Base-by-base conservation (phyloP, 2,113 vertebrate species). In the Orthonyx spaldingii region DNA sequence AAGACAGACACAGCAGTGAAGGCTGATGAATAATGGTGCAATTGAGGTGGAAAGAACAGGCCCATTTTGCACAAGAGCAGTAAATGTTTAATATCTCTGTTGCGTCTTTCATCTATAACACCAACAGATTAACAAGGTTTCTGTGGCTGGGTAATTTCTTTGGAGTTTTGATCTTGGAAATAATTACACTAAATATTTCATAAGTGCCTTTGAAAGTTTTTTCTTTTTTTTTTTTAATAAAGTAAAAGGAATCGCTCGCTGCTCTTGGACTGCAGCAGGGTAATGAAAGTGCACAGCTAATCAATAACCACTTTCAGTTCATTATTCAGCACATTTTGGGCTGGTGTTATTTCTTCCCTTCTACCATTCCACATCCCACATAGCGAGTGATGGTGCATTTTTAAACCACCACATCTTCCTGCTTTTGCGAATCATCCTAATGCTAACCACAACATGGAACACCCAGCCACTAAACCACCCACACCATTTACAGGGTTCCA, bases 41-140 rank as follows among this genome's bases (percentile, higher is more conserved):
- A 84, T 27, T 26, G 78, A 87, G 94, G 89, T 52, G 47, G 50
- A 92, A 77, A 92, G 35, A 28, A 70, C 76, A 84, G 75, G 82
- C 76, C 76, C 84, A 68, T 93, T 86, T 69, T 91, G 87, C 74
- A 71, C 77, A 66, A 44, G 87, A 87, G 80, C 24, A 41, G 85
- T 95, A 90, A 91, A 95, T 55, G 82, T 96, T 97, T 96, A 93
- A 96, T 90, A 79, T 50, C 78, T 74, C 76, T 33, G 23, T 53
- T 64, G 32, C 5, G 1, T 92, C 90, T 72, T 95, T 61, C 89
- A 93, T 49, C 86, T 86, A 5, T 88, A 96, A 91, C 84, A 68
- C 82, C 85, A 94, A 82, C 50, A 89, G 95, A 97, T 96, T 95
- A 97, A 95, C 88, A 84, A 87, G 46, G 61, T 92, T 93, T 84